These are phyloP conservation scores for Hipparchia semele DNA, from an alignment of 2,888 invertebrate species.

Conservation along the genomic window DNA sequence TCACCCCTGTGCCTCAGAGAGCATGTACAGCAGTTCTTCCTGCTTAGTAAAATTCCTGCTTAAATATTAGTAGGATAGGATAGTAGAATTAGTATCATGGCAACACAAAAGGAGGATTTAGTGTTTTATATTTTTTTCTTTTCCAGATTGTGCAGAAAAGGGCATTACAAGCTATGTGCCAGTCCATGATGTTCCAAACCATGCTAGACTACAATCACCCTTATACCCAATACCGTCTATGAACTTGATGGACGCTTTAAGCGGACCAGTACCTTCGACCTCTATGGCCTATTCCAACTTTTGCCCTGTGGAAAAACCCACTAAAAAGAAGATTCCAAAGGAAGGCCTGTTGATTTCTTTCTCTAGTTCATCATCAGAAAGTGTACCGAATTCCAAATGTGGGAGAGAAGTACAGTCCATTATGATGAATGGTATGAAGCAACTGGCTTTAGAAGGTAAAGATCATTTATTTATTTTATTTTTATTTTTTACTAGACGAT, in stretches of 20 bases:
- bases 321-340: conserved; percentile 50
- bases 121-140: conserved; percentile 5
- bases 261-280: conserved; percentile 63
- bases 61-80: too few species aligned
- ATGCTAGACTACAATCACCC: conserved; percentile 33
- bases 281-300: conserved; percentile 55
- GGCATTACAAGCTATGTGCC: conserved; percentile 52
- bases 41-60: too few species aligned
- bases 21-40: too few species aligned
- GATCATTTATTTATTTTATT: neutral
- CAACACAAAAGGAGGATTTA: too few species aligned
- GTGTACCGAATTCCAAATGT: conserved; percentile 49
- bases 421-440: conserved; percentile 44
- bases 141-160: conserved; percentile 52
- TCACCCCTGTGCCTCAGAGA: too few species aligned
- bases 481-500: too few species aligned
- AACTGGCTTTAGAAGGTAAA: conserved; percentile 54
- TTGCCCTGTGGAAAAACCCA: conserved; percentile 54
- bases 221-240: conserved; percentile 40
- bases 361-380: conserved; percentile 68
- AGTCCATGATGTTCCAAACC: conserved; percentile 54
- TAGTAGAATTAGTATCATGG: too few species aligned
- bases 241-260: conserved; percentile 65
- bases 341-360: conserved; percentile 65
- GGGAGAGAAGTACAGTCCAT: conserved; percentile 55